Percentiles rank a stretch among this genome's conserved stretches.
These are phyloP conservation scores for Heteromormyrus szaboi DNA, from an alignment of 2,797 vertebrate genomes.

Conservation along the genomic window DNA sequence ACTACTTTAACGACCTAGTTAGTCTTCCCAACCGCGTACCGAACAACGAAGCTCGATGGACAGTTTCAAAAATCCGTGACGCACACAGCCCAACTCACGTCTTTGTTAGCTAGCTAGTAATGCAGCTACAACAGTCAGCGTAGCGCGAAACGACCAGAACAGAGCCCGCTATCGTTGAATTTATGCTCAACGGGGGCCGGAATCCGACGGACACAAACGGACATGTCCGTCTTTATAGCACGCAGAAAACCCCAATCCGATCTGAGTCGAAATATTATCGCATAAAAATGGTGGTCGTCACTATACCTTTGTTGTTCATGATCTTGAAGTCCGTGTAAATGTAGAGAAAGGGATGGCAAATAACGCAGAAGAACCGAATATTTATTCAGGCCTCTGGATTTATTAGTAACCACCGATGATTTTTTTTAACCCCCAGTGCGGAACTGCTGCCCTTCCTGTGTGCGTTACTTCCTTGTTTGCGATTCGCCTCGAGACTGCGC, in stretches of 20 bases:
- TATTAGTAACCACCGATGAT: not conserved
- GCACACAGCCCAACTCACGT: not conserved
- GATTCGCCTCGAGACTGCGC: not conserved
- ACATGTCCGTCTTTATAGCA: not conserved
- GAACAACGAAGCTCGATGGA: not conserved
- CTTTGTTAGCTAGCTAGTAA: not conserved
- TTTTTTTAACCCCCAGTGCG: not conserved
- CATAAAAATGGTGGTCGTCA: not conserved
- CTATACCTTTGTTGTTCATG: slow-evolving; percentile 76
- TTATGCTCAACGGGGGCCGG: not conserved
- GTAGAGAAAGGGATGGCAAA: not conserved
- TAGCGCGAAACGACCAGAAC: not conserved
- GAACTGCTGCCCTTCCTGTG: slow-evolving; percentile 8
- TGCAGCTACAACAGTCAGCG: not conserved
- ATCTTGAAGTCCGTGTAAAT: slow-evolving; percentile 34
- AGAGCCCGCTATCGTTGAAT: not conserved
- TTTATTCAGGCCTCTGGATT: not conserved
- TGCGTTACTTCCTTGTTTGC: slow-evolving; percentile 16
- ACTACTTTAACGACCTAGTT: not conserved
- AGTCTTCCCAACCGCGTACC: not conserved
- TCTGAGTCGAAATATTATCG: not conserved
- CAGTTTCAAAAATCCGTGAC: not conserved
- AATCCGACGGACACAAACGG: not conserved
- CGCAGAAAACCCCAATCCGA: not conserved
- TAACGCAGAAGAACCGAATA: not conserved